Evolutionary conservation across 1,140 invertebrate genomes (phyloP), one percentile per base, ranked within the genome.

Genomic region (Temnothorax longispinosus): DNA sequence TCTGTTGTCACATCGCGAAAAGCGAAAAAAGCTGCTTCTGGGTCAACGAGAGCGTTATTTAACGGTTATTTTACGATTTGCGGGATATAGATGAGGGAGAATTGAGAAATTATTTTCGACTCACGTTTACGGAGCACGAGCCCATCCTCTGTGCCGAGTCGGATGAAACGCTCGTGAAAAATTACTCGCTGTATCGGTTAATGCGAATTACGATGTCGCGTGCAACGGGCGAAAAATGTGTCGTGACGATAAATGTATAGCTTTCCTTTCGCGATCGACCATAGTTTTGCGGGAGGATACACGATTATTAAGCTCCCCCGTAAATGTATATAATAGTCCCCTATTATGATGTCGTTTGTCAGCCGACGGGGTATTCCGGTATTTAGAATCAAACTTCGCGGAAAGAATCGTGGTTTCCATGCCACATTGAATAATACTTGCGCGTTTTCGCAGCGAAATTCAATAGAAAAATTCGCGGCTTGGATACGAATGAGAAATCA

Each of bases 11-110:
- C 76, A 89, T 62, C 71, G 62, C 76, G 71, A 75, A 89, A 54
- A 89, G 88, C 88, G 72, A 47, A 38, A 67, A 72, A 87, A 89
- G 87, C 88, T 89, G 84, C 77, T 88, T 71, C 47, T 69, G 54
- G 69, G 77, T 52, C 58, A 89, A 89, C 54, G 58, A 88, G 88
- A 88, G 81, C 67, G 76, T 82, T 60, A 82, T 56, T 58, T 47
- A 38, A 35, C 38, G 27, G 10, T 74, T 74, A 27, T 27, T 27
- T 27, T 27, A 47, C 35, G 13, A 8, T 21, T 71, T 41, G 41
- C 35, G 41, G 21, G 47, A 21, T 21, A 75, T 47, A 32, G 54
- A 60, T 44, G 52, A 58, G 52, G 41, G 18, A 47, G 54, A 44
- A 44, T 27, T 32, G 41, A 27, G 15, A 27, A 71, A 47, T 65